Base-by-base conservation (phyloP, 1,140 invertebrate genomes). In the Atta colombica region DNA sequence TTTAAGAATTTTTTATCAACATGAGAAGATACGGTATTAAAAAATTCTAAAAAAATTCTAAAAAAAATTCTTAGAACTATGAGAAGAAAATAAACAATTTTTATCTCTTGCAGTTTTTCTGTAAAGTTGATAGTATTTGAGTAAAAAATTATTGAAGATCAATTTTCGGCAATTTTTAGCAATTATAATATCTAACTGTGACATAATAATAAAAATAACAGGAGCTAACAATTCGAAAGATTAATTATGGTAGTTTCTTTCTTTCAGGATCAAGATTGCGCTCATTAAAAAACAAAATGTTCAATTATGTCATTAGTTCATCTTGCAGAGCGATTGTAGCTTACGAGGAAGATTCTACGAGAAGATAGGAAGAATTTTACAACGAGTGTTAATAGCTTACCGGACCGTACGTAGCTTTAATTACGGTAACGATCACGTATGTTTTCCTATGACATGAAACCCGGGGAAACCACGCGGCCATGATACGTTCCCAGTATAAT, bases 401-500 rank as follows among this genome's bases (percentile, higher is more conserved):
- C 18, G n/a, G 18, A 8, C 4, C 63, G 28, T 51, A 14, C 8
- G 31, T 58, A 53, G 8, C 16, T 21, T 39, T 81, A 81, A 81
- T 81, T 71, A 53, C 31, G 3, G 8, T 55, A 39, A 71, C 14
- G 28, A 80, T 21, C 8, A 8, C 8, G 14, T 35, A 60, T 14
- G 28, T 53, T 55, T 25, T 63, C 18, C 28, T n/a, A 16, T 12
- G 28, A 39, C 45, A 16, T 2, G 25, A 28, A 10, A 1, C n/a
- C n/a, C 8, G 31, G 77, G 77, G 49, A 81, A 80, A 81, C n/a
- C n/a, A 53, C 63, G 49, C 66, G 65, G 6, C 8, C 75, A 2
- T 80, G 49, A 25, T 75, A 74, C 7, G n/a, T 80, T 68, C 77
- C 2, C 77, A n/a, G 25, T 66, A 80, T 68, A 55, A 55, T 14